Base-by-base conservation (phyloP, 2,113 vertebrate species). In the Lethenteron reissneri region DNA sequence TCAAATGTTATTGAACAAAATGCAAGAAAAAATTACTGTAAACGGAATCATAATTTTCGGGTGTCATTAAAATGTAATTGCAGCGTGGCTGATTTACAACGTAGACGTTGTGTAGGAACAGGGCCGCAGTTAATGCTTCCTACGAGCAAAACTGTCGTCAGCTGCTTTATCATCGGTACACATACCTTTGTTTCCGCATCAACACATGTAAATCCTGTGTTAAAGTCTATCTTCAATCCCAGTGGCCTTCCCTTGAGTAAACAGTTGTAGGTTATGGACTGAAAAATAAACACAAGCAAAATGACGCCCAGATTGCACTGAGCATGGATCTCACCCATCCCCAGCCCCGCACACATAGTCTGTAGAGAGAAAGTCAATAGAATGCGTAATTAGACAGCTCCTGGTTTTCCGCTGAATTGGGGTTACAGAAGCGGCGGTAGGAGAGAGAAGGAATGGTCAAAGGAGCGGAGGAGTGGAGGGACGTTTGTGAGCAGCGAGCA, bases 151-250 rank as follows among this genome's bases (percentile, higher is more conserved):
- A 41, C 41, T 41, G 41, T 41, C 4, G 41, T 41, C 14, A 64
- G 64, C 10, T 68, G n/a, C 25, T 68, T 17, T 15, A 68, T 68
- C 25, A 68, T 68, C 25, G 10, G 25, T 2, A 68, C 64, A 25
- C 64, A n/a, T 68, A 68, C 64, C 64, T 68, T 68, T n/a, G 64
- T 68, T n/a, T 68, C 25, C n/a, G 25, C n/a, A 68, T 68, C 64
- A 68, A 68, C 12, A 25, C 64, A 68, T n/a, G 64, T 68, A 25
- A 68, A 68, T 68, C 64, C 64, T 17, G n/a, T n/a, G 64, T 25
- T 68, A 25, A 68, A 68, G 25, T 68, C 64, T 17, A 68, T 68
- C 64, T 68, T 68, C 64, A 68, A 25, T 9, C n/a, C 25, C 25
- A 68, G 64, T 68, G 64, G n/a, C 64, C 25, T n/a, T 25, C 64